These are phyloP conservation scores for Pristionchus fissidentatus DNA, from an alignment of 2,888 invertebrate genomes.

Conservation along the genomic window DNA sequence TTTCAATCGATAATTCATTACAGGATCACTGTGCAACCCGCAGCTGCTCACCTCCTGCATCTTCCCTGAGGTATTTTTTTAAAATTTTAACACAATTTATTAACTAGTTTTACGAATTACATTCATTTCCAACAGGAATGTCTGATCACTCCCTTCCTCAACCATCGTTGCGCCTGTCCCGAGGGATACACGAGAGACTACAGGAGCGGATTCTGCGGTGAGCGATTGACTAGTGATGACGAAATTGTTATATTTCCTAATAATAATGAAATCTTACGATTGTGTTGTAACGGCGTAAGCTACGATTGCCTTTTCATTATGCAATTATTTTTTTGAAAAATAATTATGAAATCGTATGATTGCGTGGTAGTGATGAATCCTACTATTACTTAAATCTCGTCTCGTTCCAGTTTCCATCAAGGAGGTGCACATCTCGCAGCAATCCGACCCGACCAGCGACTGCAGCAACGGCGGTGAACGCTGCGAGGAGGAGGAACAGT, in stretches of 20 bases:
- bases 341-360: not conserved
- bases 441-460: constrained; percentile 59
- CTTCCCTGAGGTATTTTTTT: constrained; percentile 61
- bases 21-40: constrained; percentile 74
- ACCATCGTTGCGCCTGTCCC: constrained; percentile 74
- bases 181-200: constrained; percentile 68
- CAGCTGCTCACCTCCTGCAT: constrained; percentile 73
- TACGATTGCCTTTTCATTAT: too few relatives aligned
- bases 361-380: not conserved
- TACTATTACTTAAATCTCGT: not conserved
- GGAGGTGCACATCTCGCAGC: constrained; percentile 60
- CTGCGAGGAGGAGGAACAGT: constrained; percentile 63
- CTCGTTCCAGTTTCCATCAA: constrained; percentile 61
- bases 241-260: not conserved
- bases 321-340: too few relatives aligned
- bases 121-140: constrained; percentile 56
- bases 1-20: not conserved
- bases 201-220: constrained; percentile 69
- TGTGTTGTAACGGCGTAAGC: too few relatives aligned
- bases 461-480: constrained; percentile 63
- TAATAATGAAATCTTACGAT: too few relatives aligned
- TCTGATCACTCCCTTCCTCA: constrained; percentile 70
- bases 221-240: not conserved
- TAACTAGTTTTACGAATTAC: too few relatives aligned
- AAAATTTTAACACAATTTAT: constrained; percentile 52